Evolutionary conservation across 2,888 invertebrate genomes (phyloP).

Genomic region (Ormyrus labotus): DNA sequence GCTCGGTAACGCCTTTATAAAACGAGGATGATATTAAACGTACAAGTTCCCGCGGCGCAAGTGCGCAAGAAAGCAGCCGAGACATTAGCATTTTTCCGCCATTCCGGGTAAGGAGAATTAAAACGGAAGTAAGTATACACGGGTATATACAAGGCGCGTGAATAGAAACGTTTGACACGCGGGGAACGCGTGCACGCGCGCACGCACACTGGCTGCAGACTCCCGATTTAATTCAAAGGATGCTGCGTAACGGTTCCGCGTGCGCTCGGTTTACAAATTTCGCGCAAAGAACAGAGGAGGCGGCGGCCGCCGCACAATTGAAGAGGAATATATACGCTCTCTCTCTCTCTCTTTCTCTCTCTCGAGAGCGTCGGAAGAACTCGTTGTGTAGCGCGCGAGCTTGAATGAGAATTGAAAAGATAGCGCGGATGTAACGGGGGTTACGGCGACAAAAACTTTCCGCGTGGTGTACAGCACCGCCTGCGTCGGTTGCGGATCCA

Average conservation of each 20-base stretch:
- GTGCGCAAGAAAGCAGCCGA: background rate
- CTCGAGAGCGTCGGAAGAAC: no score
- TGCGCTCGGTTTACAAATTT: background rate
- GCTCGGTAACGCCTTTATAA: no score
- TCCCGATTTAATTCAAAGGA: no score
- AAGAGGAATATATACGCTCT: no score
- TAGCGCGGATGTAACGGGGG: conserved; percentile 21
- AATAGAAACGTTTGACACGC: background rate
- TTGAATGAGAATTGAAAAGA: conserved; percentile 30
- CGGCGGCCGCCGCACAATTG: no score
- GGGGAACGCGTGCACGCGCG: background rate
- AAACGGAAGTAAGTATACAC: conserved; percentile 10
- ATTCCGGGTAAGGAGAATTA: background rate
- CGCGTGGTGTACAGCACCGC: background rate
- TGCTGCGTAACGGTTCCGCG: no score
- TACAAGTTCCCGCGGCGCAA: no score
- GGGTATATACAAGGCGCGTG: background rate
- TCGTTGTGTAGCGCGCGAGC: background rate
- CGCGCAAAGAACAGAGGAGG: background rate
- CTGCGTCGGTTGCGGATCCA: background rate
- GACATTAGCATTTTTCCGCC: conserved; percentile 16
- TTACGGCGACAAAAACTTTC: background rate
- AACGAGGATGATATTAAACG: no score
- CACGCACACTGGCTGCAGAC: no score
- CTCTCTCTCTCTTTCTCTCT: no score